Percentiles rank a stretch among this genome's conserved stretches.
These are phyloP conservation scores for Cydia strobilella DNA, from an alignment of 1,140 invertebrate genomes.

Conservation along the genomic window DNA sequence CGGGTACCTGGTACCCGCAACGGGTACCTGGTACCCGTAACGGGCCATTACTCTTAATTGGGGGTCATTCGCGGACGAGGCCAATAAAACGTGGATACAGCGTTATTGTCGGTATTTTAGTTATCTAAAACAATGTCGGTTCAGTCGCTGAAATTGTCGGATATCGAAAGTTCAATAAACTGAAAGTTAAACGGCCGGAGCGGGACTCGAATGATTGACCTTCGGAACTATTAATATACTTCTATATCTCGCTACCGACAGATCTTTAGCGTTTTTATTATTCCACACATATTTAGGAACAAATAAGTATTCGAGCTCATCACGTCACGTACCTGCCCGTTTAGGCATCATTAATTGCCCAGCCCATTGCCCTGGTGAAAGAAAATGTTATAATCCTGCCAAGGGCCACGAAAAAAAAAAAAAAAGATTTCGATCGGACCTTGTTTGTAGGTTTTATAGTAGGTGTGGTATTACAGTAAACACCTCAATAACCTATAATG, in stretches of 20 bases:
- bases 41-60: slow-evolving; percentile 75
- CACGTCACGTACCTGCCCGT: no score
- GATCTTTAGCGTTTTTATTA: no score
- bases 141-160: neutral
- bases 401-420: no score
- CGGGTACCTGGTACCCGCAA: slow-evolving; percentile 34
- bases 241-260: no score
- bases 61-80: slow-evolving; percentile 65
- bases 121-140: neutral
- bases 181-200: neutral
- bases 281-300: no score
- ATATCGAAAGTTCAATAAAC: neutral
- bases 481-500: neutral
- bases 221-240: no score
- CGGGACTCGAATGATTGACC: neutral
- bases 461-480: neutral
- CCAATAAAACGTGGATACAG: neutral
- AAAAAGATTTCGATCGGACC: no score
- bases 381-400: no score
- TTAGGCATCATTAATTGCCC: no score
- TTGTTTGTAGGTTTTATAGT: no score
- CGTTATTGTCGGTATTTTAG: neutral
- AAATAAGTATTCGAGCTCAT: no score
- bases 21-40: slow-evolving; percentile 15
- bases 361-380: no score